phyloP scores from a whole-genome alignment of 2,888 invertebrate species.

The Sabatieria punctata region DNA sequence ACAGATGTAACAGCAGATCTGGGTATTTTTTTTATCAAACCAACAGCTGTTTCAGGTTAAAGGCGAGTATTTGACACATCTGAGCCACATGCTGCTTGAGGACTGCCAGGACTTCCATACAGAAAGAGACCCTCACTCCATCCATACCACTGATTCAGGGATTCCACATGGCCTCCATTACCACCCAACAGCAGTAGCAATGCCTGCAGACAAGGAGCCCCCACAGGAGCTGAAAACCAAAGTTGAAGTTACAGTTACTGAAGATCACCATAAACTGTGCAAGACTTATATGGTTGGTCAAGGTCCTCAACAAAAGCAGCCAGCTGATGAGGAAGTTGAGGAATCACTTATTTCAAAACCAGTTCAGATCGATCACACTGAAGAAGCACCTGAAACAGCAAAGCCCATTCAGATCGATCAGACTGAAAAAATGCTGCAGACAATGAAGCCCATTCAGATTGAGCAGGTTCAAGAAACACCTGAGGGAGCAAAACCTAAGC shows the following conservation, averaged over 20 bases:
- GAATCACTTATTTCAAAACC: too few relatives aligned
- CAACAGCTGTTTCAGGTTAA: not conserved
- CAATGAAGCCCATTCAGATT: too few relatives aligned
- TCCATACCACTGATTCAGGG: not conserved
- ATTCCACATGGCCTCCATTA: not conserved
- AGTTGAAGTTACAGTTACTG: not conserved
- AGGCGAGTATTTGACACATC: constrained; percentile 9
- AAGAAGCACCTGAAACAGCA: too few relatives aligned
- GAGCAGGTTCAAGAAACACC: too few relatives aligned
- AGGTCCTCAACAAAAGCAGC: not conserved
- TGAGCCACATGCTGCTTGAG: constrained; percentile 10
- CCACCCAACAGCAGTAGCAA: too few relatives aligned
- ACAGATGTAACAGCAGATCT: too few relatives aligned
- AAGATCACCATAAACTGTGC: not conserved
- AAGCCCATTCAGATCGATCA: too few relatives aligned
- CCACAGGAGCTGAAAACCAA: too few relatives aligned
- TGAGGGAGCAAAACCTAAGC: too few relatives aligned
- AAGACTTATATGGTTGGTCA: not conserved
- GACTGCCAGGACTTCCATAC: constrained; percentile 7
- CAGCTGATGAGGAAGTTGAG: not conserved
- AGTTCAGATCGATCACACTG: too few relatives aligned
- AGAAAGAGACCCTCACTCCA: not conserved
- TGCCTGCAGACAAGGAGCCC: not conserved
- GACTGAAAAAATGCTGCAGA: too few relatives aligned
- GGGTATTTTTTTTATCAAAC: too few relatives aligned